Evolutionary conservation across 2,888 invertebrate species (phyloP).

Genomic region (Isoperla grammatica): DNA sequence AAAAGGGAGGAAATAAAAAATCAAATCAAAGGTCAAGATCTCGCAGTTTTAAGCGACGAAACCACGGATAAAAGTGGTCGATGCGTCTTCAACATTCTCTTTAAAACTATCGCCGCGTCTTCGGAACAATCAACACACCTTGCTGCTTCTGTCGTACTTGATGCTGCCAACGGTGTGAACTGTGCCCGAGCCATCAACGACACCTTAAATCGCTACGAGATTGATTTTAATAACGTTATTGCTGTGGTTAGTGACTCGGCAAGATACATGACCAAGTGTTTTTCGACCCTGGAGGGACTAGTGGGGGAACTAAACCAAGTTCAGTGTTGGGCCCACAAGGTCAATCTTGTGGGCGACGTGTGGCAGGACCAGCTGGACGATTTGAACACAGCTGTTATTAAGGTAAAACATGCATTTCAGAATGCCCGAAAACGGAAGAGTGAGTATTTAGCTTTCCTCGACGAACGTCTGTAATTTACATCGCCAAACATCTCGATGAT

Average conservation of each 20-base stretch:
- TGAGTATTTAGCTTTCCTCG: not conserved
- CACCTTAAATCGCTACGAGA: not conserved
- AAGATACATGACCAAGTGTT: not conserved
- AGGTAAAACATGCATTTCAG: not conserved
- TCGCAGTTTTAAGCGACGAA: constrained; percentile 15
- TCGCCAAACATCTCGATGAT: not conserved
- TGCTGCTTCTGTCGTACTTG: not conserved
- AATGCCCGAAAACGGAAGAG: not conserved
- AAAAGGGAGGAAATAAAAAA: constrained; percentile 4
- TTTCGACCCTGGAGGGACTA: no score
- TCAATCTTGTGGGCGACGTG: not conserved
- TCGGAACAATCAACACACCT: not conserved
- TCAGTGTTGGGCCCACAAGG: constrained; percentile 5
- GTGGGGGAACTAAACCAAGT: not conserved
- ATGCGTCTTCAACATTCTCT: constrained; percentile 18
- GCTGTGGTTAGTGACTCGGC: not conserved
- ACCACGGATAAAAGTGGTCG: constrained; percentile 19
- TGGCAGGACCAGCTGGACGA: not conserved
- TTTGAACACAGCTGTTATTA: not conserved
- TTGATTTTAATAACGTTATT: not conserved
- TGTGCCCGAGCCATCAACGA: no score
- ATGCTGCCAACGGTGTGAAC: not conserved
- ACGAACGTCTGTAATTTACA: no score
- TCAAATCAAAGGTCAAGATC: not conserved
- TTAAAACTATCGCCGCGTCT: not conserved